These are phyloP conservation scores for Conomelus anceps DNA, from an alignment of 2,888 invertebrate genomes.

Conservation along the genomic window DNA sequence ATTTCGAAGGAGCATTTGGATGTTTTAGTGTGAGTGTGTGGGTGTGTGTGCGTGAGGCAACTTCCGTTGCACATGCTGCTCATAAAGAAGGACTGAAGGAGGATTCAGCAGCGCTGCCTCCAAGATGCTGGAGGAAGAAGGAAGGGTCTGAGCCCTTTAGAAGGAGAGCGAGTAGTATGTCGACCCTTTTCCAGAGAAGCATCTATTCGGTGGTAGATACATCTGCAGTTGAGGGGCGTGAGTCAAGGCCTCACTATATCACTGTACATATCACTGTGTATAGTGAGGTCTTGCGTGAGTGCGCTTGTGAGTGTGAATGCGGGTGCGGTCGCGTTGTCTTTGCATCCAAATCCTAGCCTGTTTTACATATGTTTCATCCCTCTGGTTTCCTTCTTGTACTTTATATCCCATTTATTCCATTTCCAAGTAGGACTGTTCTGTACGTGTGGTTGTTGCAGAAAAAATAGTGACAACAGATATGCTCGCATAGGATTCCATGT, in stretches of 20 bases:
- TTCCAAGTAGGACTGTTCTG: not conserved
- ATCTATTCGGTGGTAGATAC: not conserved
- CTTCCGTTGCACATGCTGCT: constrained; percentile 11
- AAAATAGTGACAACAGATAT: not conserved
- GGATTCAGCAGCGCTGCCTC: not conserved
- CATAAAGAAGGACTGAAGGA: constrained; percentile 3
- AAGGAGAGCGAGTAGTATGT: not conserved
- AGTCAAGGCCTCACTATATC: no score
- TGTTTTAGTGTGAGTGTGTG: not conserved
- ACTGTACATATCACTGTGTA: no score
- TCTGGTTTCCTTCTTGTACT: not conserved
- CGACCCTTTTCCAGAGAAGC: not conserved
- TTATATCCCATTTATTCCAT: not conserved
- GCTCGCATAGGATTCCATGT: not conserved
- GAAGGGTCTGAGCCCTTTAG: not conserved
- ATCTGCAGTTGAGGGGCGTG: not conserved
- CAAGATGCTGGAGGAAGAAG: not conserved
- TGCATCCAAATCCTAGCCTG: not conserved
- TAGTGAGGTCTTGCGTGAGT: no score
- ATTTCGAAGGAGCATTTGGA: not conserved
- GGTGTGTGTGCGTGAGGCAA: not conserved
- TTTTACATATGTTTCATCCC: not conserved
- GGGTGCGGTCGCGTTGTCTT: not conserved
- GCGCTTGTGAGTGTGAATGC: not conserved
- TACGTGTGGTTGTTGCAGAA: not conserved